Percentiles rank a stretch among this genome's conserved stretches.
Evolutionary conservation across 2,113 vertebrate genomes (phyloP).

Genomic region (Epinephelus lanceolatus): DNA sequence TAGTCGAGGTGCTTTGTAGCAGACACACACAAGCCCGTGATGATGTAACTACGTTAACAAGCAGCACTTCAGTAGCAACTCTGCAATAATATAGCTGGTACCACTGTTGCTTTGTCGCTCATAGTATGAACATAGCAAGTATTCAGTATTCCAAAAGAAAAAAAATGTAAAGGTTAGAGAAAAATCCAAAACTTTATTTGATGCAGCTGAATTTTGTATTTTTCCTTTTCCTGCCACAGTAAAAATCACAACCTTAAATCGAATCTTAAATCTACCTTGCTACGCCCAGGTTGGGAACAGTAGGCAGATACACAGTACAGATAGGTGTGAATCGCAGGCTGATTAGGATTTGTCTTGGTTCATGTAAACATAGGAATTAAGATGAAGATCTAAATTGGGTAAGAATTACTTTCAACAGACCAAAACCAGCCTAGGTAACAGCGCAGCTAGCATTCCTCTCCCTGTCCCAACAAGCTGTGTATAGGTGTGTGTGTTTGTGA

Average conservation of each 20-base stretch:
- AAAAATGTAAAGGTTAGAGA: neutral
- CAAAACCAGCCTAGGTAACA: slow-evolving; percentile 54
- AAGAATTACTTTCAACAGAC: slow-evolving; percentile 68
- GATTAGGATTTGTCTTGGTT: slow-evolving; percentile 30
- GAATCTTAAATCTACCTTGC: neutral
- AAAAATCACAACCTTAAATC: neutral
- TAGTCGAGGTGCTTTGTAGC: too few relatives aligned
- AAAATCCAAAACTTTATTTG: neutral
- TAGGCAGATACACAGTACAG: slow-evolving; percentile 11
- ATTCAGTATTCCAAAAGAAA: neutral
- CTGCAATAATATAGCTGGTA: too few relatives aligned
- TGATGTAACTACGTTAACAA: too few relatives aligned
- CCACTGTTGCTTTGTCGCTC: too few relatives aligned
- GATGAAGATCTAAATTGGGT: slow-evolving; percentile 59
- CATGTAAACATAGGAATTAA: slow-evolving; percentile 54
- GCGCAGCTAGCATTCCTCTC: slow-evolving; percentile 76
- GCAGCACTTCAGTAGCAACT: too few relatives aligned
- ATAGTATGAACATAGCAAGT: too few relatives aligned
- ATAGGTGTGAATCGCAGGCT: slow-evolving; percentile 12
- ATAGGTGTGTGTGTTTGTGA: slow-evolving; percentile 31
- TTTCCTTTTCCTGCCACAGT: neutral
- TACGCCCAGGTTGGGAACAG: neutral
- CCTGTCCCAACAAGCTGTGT: slow-evolving; percentile 78
- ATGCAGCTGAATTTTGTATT: neutral
- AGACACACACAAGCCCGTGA: too few relatives aligned